phyloP scores from a whole-genome alignment of 1,140 invertebrate genomes.

The Plectrocnemia conspersa region DNA sequence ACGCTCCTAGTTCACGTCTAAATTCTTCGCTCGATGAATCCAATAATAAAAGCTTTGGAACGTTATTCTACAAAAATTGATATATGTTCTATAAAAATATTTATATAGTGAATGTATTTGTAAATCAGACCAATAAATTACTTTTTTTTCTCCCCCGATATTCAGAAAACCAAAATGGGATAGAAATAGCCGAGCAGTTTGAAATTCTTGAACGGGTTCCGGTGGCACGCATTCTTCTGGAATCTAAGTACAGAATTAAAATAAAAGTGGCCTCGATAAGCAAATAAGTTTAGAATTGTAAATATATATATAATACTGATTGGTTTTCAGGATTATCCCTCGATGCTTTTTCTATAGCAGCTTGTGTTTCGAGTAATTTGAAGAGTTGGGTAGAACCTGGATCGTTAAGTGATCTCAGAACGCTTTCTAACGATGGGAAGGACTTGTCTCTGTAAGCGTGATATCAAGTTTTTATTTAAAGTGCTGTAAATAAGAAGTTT shows the following conservation, averaged over 20 bases:
- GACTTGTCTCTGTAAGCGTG: conserved; percentile 65
- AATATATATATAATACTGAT: conserved; percentile 17
- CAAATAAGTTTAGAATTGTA: not conserved
- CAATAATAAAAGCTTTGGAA: conserved; percentile 69
- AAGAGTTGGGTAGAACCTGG: conserved; percentile 45
- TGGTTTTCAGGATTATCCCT: conserved; percentile 41
- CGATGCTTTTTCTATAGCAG: conserved; percentile 47
- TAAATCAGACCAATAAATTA: conserved; percentile 28
- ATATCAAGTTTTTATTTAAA: conserved; percentile 17
- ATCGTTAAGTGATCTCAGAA: conserved; percentile 56
- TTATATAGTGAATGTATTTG: not conserved
- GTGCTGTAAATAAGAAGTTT: conserved; percentile 1
- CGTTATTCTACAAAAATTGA: conserved; percentile 36
- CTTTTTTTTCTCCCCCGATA: conserved; percentile 61
- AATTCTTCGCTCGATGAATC: conserved; percentile 71
- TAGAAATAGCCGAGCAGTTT: conserved; percentile 88
- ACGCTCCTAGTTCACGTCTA: conserved; percentile 64
- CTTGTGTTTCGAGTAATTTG: conserved; percentile 53
- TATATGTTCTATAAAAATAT: not conserved
- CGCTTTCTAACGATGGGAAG: conserved; percentile 71
- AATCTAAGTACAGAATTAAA: conserved; percentile 38
- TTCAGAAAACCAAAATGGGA: conserved; percentile 91
- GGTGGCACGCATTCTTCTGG: conserved; percentile 76
- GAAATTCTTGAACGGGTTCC: conserved; percentile 80
- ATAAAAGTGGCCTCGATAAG: conserved; percentile 14